phyloP scores from a whole-genome alignment of 2,797 vertebrate genomes.

The Anguilla anguilla region DNA sequence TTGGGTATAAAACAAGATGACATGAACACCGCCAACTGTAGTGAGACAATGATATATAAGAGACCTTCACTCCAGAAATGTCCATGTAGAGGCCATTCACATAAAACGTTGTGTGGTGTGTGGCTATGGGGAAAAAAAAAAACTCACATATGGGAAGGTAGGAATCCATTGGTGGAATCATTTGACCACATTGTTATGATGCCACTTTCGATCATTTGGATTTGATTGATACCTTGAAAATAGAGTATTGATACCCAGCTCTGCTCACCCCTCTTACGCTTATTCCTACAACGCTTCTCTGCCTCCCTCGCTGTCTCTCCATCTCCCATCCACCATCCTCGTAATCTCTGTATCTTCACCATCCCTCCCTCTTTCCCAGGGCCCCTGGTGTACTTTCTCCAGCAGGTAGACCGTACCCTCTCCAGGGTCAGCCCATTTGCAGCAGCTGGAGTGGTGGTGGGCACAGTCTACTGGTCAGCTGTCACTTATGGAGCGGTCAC shows the following conservation, averaged over 20 bases:
- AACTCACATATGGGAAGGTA: too few relatives aligned
- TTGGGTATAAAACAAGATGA: too few relatives aligned
- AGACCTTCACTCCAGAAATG: too few relatives aligned
- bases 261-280: too few relatives aligned
- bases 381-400: slow-evolving; percentile 73
- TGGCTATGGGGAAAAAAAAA: too few relatives aligned
- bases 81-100: too few relatives aligned
- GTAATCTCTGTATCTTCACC: not conserved
- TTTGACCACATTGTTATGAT: not conserved
- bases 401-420: slow-evolving; percentile 70
- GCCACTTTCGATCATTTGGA: not conserved
- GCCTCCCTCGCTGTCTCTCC: not conserved
- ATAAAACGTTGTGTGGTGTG: too few relatives aligned
- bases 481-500: slow-evolving; percentile 80
- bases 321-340: not conserved
- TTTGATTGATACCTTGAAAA: not conserved
- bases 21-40: too few relatives aligned
- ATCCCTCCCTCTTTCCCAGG: slow-evolving; percentile 53
- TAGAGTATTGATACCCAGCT: too few relatives aligned
- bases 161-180: too few relatives aligned
- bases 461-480: slow-evolving; percentile 77
- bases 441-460: slow-evolving; percentile 72
- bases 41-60: too few relatives aligned
- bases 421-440: slow-evolving; percentile 73
- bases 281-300: too few relatives aligned